Evolutionary conservation across 2,888 invertebrate genomes (phyloP), one percentile per base, ranked within the genome.

Genomic region (Andrena camellia): DNA sequence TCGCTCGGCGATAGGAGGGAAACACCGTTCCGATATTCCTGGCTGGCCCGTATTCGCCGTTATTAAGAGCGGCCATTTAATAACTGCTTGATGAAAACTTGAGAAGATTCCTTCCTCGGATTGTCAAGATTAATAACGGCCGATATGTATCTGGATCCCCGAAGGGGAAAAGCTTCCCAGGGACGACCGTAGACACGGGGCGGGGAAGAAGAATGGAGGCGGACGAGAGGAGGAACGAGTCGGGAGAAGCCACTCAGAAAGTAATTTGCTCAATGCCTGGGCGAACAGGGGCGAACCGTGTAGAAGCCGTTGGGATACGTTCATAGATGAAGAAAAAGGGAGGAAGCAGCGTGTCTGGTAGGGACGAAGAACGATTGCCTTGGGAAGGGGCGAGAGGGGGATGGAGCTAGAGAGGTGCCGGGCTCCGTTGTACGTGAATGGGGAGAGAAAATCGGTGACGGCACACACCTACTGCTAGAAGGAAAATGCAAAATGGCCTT

Each of bases 261-360:
- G 90, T 90, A 90, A 90, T 90, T 90, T 90, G 89, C 86, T 84
- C 86, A 73, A 90, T 88, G 86, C 89, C 74, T 66, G 83, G 84
- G 63, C 75, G 84, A 81, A 79, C 81, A 83, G 78, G 72, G 76
- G 81, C 70, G 81, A 26, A 70, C 78, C 82, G 73, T 83, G 81
- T 82, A 82, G 80, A 83, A 71, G 64, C 63, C 73, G 78, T 60
- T 64, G 74, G 83, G 78, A 76, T 77, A 83, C 87, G 83, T 70
- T 83, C 81, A 63, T 73, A 73, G 80, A 70, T 64, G 68, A 78
- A 81, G 76, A 70, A 79, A 82, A 76, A 73, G 81, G 63, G 66
- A 8, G 59, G 66, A 13, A 68, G 2, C 35, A 48, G 10, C 10
- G 23, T 23, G 23, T 23, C 54, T 23, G 23, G 23, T 20, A 52